Conservation (phyloP, 2,113 vertebrate genomes). For the Petaurus breviceps region DNA sequence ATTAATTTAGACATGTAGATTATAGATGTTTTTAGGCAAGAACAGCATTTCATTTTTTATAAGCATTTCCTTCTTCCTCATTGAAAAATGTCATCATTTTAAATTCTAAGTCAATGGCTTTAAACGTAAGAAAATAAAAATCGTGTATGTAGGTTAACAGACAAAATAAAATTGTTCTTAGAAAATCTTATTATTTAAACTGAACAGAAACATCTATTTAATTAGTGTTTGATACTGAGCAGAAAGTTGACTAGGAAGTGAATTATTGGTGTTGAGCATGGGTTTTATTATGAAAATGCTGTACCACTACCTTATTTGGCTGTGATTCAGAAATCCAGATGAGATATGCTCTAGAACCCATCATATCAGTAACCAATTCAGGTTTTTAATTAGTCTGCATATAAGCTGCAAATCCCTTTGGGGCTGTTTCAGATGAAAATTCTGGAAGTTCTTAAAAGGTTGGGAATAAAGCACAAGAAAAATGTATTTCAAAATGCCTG, state of each 20-base stretch:
- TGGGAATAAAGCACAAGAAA: neutral
- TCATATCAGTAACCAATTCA: constrained; percentile 6
- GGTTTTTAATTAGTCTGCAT: neutral
- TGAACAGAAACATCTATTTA: neutral
- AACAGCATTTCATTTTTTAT: constrained; percentile 30
- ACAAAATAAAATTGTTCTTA: constrained; percentile 49
- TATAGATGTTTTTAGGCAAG: constrained; percentile 40
- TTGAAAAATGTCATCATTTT: constrained; percentile 32
- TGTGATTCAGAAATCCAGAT: neutral
- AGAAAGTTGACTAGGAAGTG: neutral
- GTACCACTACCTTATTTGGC: neutral
- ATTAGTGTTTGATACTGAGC: neutral
- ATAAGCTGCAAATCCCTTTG: constrained; percentile 21
- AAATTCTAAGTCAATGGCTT: constrained; percentile 24
- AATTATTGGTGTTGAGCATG: neutral
- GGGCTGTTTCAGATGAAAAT: constrained; percentile 49
- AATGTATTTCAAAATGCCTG: neutral
- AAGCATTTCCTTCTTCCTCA: neutral
- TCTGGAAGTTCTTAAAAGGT: neutral
- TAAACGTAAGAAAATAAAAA: constrained; percentile 55
- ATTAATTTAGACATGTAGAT: constrained; percentile 19
- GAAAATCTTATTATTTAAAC: constrained; percentile 44
- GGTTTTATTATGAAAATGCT: neutral
- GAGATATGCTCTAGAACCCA: neutral
- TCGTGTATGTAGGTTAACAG: neutral